A percentile compares a stretch with the other conserved stretches of the same genome.
Evolutionary conservation across 2,888 invertebrate species (phyloP).

Genomic region (Pristionchus exspectatus): DNA sequence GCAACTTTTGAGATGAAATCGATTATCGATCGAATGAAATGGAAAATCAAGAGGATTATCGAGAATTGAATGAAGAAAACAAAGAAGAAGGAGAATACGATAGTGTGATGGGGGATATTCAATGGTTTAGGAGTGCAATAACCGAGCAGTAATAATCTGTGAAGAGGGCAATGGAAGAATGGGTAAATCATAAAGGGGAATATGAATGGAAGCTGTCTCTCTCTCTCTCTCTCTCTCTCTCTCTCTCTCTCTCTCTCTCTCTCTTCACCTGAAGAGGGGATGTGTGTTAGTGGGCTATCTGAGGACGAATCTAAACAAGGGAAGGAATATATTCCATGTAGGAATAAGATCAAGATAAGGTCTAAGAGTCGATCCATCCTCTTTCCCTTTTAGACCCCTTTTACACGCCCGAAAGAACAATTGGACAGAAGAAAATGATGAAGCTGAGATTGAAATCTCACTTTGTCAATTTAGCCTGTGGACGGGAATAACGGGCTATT

Average conservation of each 20-base stretch:
- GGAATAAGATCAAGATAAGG: constrained; percentile 35
- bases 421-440: neutral
- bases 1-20: constrained; percentile 29
- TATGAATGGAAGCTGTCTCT: neutral
- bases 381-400: constrained; percentile 11
- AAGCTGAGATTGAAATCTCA: constrained; percentile 24
- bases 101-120: neutral
- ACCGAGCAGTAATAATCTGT: neutral
- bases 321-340: neutral
- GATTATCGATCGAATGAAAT: constrained; percentile 31
- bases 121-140: neutral
- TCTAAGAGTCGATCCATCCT: neutral
- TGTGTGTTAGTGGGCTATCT: constrained; percentile 43
- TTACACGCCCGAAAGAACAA: constrained; percentile 41
- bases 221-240: no score
- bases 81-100: neutral
- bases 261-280: neutral
- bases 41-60: neutral
- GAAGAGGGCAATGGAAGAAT: constrained; percentile 6
- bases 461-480: constrained; percentile 32
- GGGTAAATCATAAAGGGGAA: neutral
- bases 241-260: neutral
- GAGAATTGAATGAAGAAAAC: neutral
- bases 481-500: neutral
- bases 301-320: neutral